Evolutionary conservation across 2,797 vertebrate genomes (phyloP), one percentile per base, ranked within the genome.

Genomic region (Onychomys torridus): DNA sequence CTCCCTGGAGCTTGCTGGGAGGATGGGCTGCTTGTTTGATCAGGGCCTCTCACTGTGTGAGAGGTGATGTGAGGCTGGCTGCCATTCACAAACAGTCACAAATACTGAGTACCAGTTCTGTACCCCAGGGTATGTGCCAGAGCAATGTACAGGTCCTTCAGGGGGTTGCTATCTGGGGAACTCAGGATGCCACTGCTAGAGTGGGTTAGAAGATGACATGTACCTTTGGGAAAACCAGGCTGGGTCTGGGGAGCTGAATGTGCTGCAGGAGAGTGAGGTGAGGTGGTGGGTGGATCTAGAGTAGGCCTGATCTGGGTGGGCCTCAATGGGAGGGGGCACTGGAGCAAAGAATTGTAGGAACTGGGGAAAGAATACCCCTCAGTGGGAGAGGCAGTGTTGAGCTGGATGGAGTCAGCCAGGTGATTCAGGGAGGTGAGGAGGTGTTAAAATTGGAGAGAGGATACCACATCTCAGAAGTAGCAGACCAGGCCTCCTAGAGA

Each of bases 311-410:
- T 67, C 6, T 5, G 32, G 19, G 12, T 75, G 37, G 57, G 73
- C 5, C 32, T 90, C 34, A 1, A 3, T 67, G 59, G 95, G 65
- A 83, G 52, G 73, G 37, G 32, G 55, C 23, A 6, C 34, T n/a
- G 55, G 61, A 96, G 71, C 79, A 76, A 37, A 87, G 79, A 65
- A 29, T 78, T 82, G 69, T 32, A 81, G 85, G 59, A 94, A 57
- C 6, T 65, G 37, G 57, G 63, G 78, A 34, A 76, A 89, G 75
- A 23, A 17, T 14, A 43, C 61, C 23, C 23, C 34, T 2, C 2
- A 11, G 52, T 0, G 55, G 32, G 59, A 92, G 55, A 57, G 86
- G 85, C 61, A 40, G 52, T 17, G 65, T 55, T 5, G 2, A n/a
- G 17, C 49, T 37, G 3, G 55, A 43, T 46, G 2, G 37, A 75